phyloP scores from a whole-genome alignment of 2,113 vertebrate genomes.

The Potamarius usumacintae region DNA sequence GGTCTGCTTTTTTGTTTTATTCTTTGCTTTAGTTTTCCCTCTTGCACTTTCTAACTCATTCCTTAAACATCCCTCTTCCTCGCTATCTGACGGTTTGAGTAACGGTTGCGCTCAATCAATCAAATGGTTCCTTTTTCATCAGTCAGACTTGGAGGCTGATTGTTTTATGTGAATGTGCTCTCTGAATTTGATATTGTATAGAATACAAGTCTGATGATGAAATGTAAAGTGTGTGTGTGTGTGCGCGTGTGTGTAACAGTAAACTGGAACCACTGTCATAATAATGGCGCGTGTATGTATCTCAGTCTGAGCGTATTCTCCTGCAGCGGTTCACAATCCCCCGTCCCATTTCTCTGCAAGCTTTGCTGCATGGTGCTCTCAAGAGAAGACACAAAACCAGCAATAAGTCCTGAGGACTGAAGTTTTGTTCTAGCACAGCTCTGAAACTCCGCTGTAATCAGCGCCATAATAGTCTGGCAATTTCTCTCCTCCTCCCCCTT shows the following conservation, averaged over 20 bases:
- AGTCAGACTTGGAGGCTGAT: slow-evolving; percentile 15
- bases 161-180: slow-evolving; percentile 29
- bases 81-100: slow-evolving; percentile 37
- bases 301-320: neutral
- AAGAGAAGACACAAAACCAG: neutral
- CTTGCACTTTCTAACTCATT: slow-evolving; percentile 68
- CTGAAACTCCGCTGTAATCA: slow-evolving; percentile 8
- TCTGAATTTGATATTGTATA: slow-evolving; percentile 34
- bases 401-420: slow-evolving; percentile 3
- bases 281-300: neutral
- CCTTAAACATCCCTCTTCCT: slow-evolving; percentile 35
- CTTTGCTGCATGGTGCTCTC: neutral
- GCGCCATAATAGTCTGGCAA: slow-evolving; percentile 3
- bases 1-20: slow-evolving; percentile 58
- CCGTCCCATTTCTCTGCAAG: neutral
- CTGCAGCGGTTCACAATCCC: neutral
- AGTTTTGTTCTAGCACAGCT: slow-evolving; percentile 28
- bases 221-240: neutral
- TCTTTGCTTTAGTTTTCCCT: slow-evolving; percentile 42
- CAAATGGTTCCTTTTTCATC: slow-evolving; percentile 51
- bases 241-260: slow-evolving; percentile 9
- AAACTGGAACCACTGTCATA: slow-evolving; percentile 45
- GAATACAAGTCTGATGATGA: slow-evolving; percentile 9
- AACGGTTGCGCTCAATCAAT: slow-evolving; percentile 42
- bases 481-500: neutral